Base-by-base conservation (phyloP, 2,797 vertebrate species). In the Pseudochaenichthys georgianus region DNA sequence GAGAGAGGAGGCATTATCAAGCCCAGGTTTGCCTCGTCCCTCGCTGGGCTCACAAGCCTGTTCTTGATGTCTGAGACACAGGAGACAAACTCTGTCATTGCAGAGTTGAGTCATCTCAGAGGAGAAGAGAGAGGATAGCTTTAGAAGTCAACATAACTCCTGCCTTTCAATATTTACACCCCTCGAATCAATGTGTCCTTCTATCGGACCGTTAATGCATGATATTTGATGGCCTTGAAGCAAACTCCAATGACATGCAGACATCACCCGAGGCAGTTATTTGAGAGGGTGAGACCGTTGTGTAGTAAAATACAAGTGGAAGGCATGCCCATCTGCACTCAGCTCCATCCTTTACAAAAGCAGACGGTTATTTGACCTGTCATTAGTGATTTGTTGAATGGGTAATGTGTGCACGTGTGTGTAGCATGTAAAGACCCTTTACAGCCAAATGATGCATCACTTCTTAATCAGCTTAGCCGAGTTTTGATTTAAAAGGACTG, bases 51-150 rank as follows among this genome's bases (percentile, higher is more conserved):
- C 77, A 86, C 88, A 91, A 84, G 87, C 68, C 89, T 69, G 70
- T 77, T 88, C 86, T 87, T 88, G 86, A 90, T 68, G 80, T 57
- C 51, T 43, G 77, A 83, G 78, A 82, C 73, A 67, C 80, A 57
- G 64, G 87, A 87, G 87, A 88, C 65, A 51, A 72, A 71, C 48
- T 62, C 73, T 61, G 17, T 75, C 43, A 52, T 23, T 5, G 28
- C 59, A 51, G 58, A 68, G 62, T 64, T 72, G 60, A 67, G 48
- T 70, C 45, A 62, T 77, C 43, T 54, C 31, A 0, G 7, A 46
- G 13, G 13, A 57, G 7, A 23, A 38, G 48, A 63, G 13, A 34
- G 34, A 16, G 46, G 2, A 17, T 16, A 8, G 53, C 59, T 60
- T 74, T 55, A 63, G 19, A 69, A 48, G 41, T 58, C 1, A 80